Evolutionary conservation across 1,140 invertebrate species (phyloP), one percentile per base, ranked within the genome.

Genomic region (Bombus sibiricus): DNA sequence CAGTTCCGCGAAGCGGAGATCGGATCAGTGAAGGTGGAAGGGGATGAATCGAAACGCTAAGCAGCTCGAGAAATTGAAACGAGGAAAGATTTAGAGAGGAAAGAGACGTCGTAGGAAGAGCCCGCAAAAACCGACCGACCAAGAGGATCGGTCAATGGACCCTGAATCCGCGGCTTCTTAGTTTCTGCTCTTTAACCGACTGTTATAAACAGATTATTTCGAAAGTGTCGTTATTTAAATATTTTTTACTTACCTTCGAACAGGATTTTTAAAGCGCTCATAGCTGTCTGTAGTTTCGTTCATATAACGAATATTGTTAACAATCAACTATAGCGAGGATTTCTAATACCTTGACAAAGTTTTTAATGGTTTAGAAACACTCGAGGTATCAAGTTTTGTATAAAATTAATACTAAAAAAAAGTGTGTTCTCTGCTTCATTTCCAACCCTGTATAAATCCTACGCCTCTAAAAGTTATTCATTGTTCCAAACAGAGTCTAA

Each of bases 141-240:
- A 77, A 82, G 83, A 82, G 90, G 77, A 87, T 83, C 84, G 89
- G 91, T 91, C 91, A 92, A 92, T 89, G 91, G 82, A 84, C 91
- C 59, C 62, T 85, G 81, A 88, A 87, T 87, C 86, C 73, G 83
- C 79, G 37, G 73, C 59, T 88, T 68, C 43, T 76, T 62, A 43
- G 73, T 68, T 66, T 28, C 13, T 6, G 0, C 47, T 37, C 10
- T 66, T 66, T 66, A 32, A 25, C 39, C 47, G 18, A 28, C 41
- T 43, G 74, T 76, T 47, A 64, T 25, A 43, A 59, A 71, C 53
- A 53, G 43, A 41, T 41, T 41, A 39, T 71, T 59, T 57, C 47
- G 1, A 37, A 13, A 53, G 32, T 6, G 37, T 28, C 18, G 5
- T n/a, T 73, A 12, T 39, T 25, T 37, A 69, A 37, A 39, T 3